Evolutionary conservation across 2,888 invertebrate species (phyloP).

Genomic region (Brachyopa scutellaris): DNA sequence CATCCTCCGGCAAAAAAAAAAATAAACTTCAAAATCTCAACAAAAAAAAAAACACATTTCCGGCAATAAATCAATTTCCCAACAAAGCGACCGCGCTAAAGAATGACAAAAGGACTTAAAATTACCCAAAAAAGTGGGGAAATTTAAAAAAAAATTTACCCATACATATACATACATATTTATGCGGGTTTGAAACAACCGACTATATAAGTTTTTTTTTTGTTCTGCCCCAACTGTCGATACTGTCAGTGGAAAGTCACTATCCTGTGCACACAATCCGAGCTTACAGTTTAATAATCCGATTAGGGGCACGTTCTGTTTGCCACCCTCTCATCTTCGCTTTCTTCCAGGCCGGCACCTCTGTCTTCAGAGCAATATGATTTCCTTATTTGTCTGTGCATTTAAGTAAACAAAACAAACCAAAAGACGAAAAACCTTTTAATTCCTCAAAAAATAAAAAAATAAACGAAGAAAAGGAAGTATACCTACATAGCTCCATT

Average conservation of each 20-base stretch:
- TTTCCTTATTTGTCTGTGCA: background rate
- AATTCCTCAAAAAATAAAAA: background rate
- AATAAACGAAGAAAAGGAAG: background rate
- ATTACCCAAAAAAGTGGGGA: constrained; percentile 3
- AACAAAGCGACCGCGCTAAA: constrained; percentile 15
- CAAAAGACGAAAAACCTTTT: constrained; percentile 1
- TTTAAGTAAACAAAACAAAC: constrained; percentile 21
- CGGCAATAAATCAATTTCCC: constrained; percentile 56
- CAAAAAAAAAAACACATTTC: background rate
- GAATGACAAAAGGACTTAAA: constrained; percentile 50
- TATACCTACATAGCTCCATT: no score
- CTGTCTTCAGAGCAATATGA: constrained; percentile 40
- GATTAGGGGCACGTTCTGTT: constrained; percentile 51
- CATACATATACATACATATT: constrained; percentile 14
- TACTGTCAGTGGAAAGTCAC: constrained; percentile 35
- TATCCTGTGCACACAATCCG: constrained; percentile 32
- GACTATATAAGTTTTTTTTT: constrained; percentile 8
- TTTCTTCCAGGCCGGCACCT: no score
- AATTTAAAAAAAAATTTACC: background rate
- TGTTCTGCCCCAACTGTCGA: constrained; percentile 22
- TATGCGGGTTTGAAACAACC: background rate
- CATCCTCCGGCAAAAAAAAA: background rate
- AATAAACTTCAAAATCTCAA: no score
- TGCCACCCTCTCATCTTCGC: background rate
- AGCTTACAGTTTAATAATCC: constrained; percentile 67